These are phyloP conservation scores for Lycaena phlaeas DNA, from an alignment of 2,888 invertebrate species.

Conservation along the genomic window DNA sequence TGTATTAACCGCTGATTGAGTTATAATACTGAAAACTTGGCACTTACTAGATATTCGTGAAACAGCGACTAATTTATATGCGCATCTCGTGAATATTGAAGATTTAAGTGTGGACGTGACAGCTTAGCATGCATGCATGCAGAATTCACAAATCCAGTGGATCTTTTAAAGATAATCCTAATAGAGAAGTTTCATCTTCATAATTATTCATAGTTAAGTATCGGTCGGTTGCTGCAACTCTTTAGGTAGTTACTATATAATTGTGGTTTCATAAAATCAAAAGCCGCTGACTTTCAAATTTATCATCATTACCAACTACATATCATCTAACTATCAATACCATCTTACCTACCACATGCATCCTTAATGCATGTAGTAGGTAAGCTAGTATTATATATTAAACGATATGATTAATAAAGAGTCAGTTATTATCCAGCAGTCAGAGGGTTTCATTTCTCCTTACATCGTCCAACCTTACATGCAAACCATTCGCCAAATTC, in stretches of 20 bases:
- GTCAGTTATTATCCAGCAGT: too few species aligned
- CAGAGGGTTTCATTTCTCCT: too few species aligned
- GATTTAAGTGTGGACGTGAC: constrained; percentile 12
- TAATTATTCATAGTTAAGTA: not conserved
- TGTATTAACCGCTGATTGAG: not conserved
- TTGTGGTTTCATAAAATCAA: too few species aligned
- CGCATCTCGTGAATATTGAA: constrained; percentile 12
- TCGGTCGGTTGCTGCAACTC: not conserved
- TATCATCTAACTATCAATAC: too few species aligned
- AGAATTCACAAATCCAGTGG: constrained; percentile 2
- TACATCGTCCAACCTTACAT: too few species aligned
- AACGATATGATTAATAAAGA: too few species aligned
- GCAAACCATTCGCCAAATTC: too few species aligned
- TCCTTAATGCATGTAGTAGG: too few species aligned
- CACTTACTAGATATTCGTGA: constrained; percentile 3
- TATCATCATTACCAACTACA: too few species aligned
- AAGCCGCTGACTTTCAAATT: too few species aligned
- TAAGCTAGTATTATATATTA: too few species aligned
- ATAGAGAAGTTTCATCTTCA: not conserved
- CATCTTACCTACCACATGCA: too few species aligned
- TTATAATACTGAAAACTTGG: not conserved
- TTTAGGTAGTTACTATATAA: not conserved
- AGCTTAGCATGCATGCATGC: constrained; percentile 8
- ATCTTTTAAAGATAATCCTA: constrained; percentile 7
- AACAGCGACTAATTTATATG: constrained; percentile 7